These are phyloP conservation scores for Crotalus helleri DNA, from an alignment of 2,113 vertebrate species.

Conservation along the genomic window DNA sequence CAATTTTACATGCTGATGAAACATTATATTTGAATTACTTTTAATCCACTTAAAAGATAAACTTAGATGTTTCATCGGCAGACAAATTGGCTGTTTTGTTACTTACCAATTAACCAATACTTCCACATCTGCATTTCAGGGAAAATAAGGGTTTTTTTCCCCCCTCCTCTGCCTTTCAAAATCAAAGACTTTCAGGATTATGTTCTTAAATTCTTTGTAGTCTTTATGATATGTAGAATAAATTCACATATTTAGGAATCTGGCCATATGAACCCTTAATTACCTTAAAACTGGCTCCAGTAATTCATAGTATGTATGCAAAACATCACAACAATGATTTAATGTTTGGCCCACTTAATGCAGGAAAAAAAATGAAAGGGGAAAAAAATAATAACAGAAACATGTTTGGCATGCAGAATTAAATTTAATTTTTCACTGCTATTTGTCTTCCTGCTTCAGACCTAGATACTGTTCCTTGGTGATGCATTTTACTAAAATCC, in stretches of 20 bases:
- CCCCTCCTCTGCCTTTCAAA: not conserved
- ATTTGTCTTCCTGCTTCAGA: not conserved
- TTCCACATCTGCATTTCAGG: constrained; percentile 46
- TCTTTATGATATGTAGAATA: not conserved
- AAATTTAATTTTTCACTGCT: not conserved
- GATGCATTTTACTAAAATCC: not conserved
- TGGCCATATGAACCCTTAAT: not conserved
- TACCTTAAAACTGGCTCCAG: not conserved
- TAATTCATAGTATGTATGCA: not conserved
- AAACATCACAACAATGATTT: not conserved
- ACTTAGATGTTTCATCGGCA: constrained; percentile 72
- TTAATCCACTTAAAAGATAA: constrained; percentile 69
- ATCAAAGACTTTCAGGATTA: constrained; percentile 20
- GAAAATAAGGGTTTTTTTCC: constrained; percentile 4
- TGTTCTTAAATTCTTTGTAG: not conserved
- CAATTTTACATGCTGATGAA: constrained; percentile 56
- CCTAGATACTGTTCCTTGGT: not conserved
- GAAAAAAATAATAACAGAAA: not conserved
- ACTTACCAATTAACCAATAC: constrained; percentile 72
- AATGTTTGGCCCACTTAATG: not conserved
- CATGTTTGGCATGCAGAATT: not conserved
- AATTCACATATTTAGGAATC: not conserved
- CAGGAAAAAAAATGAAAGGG: not conserved
- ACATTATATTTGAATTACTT: constrained; percentile 73
- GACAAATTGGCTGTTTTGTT: constrained; percentile 75